Conservation (phyloP, 2,888 invertebrate genomes). For the Stomorhina lunata region DNA sequence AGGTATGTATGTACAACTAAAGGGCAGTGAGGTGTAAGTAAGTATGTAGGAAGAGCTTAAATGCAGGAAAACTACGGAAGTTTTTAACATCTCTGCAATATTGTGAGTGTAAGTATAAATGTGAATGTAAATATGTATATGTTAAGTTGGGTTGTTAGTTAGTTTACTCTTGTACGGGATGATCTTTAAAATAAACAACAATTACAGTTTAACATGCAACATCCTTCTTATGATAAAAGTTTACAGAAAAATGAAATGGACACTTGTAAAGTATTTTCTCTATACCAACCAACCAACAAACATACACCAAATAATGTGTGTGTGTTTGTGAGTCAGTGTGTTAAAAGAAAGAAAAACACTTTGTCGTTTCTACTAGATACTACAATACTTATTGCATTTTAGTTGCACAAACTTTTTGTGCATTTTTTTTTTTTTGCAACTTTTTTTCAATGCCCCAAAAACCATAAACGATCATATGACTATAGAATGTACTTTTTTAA, state of each 20-base stretch:
- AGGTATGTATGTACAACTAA: not conserved
- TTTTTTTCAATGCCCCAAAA: slow-evolving; percentile 4
- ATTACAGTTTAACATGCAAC: slow-evolving; percentile 65
- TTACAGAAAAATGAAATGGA: slow-evolving; percentile 49
- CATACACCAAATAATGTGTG: no score
- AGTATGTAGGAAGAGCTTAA: not conserved
- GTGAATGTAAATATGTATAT: no score
- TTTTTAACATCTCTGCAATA: slow-evolving; percentile 30
- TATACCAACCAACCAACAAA: no score
- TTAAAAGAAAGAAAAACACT: slow-evolving; percentile 35
- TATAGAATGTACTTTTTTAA: slow-evolving; percentile 17
- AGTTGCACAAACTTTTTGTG: slow-evolving; percentile 6
- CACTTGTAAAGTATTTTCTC: slow-evolving; percentile 6
- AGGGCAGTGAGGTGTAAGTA: not conserved
- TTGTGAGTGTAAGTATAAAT: not conserved
- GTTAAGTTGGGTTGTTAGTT: not conserved
- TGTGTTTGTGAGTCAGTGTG: not conserved
- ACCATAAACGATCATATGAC: slow-evolving; percentile 33
- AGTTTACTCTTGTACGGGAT: slow-evolving; percentile 14
- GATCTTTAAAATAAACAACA: slow-evolving; percentile 65
- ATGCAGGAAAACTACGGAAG: slow-evolving; percentile 42
- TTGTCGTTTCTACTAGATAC: no score
- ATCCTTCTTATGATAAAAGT: slow-evolving; percentile 62
- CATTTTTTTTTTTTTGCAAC: not conserved
- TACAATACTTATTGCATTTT: slow-evolving; percentile 24